These are phyloP conservation scores for Plodia interpunctella DNA, from an alignment of 1,140 invertebrate species.

Conservation along the genomic window DNA sequence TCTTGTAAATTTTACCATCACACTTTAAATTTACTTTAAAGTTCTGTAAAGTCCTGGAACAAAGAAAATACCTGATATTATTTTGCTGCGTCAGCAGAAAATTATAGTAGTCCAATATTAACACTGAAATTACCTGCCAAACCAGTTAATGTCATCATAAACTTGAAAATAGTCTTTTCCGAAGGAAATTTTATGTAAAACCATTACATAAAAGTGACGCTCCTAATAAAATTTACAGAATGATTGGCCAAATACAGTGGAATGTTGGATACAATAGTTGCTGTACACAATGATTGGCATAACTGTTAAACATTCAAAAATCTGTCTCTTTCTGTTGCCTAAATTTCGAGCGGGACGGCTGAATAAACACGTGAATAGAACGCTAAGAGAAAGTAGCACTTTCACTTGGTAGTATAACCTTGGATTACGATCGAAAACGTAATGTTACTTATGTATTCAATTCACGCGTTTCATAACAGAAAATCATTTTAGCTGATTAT, in stretches of 20 bases:
- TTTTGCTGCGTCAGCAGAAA: neutral
- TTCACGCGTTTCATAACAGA: slow-evolving; percentile 18
- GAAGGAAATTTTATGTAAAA: slow-evolving; percentile 2
- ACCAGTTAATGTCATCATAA: neutral
- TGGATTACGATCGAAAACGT: slow-evolving; percentile 32
- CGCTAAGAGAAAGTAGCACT: slow-evolving; percentile 24
- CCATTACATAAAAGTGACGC: neutral
- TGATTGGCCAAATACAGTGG: neutral
- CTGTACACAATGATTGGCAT: neutral
- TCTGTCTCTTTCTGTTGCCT: slow-evolving; percentile 3
- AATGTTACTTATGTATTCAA: slow-evolving; percentile 25
- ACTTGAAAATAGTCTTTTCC: neutral
- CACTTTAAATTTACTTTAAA: too few relatives aligned
- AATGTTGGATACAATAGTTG: slow-evolving; percentile 1
- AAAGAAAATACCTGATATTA: too few relatives aligned
- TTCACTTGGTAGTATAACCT: slow-evolving; percentile 29
- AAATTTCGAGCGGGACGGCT: slow-evolving; percentile 10
- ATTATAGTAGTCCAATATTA: neutral
- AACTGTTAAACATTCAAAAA: neutral
- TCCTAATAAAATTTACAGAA: neutral
- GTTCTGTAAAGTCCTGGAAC: too few relatives aligned
- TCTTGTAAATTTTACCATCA: too few relatives aligned
- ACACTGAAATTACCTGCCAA: slow-evolving; percentile 1
- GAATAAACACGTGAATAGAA: slow-evolving; percentile 23
- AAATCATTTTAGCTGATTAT: slow-evolving; percentile 4